Evolutionary conservation across 2,797 vertebrate species (phyloP), one percentile per base, ranked within the genome.

Genomic region (Tapirus indicus): DNA sequence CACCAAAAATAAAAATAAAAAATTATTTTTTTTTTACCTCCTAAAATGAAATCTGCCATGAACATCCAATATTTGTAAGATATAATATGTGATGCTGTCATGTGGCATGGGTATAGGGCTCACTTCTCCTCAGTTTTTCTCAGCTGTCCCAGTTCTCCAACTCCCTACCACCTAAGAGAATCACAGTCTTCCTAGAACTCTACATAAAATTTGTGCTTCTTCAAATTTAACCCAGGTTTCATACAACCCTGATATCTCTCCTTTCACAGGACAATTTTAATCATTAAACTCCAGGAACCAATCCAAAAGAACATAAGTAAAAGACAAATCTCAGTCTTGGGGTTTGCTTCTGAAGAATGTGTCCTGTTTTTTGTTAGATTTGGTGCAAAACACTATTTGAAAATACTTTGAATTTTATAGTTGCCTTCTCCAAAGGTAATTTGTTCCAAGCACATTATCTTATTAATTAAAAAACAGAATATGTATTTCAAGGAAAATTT

Each of bases 401-500:
- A 97, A 95, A 88, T 75, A 90, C 29, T 88, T 88, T 83, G 16
- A 79, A 83, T 91, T 87, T 58, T 89, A 66, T 68, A 87, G 35
- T 62, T 95, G 52, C 56, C 64, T 97, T 88, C 58, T 92, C 58
- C 54, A 93, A 91, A 94, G 38, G 35, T 3, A 93, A 72, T 83
- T 62, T 95, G 9, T 91, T 85, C 83, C 16, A 77, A 95, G 23
- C 6, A 77, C 23, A 79, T 86, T 92, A 94, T 75, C 6, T 35
- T 93, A 71, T 58, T 52, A 96, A 94, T 94, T 96, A 62, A 85
- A 95, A 97, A 92, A 78, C 44, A 0, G 6, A 69, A 66, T 60
- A 66, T 77, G 32, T n/a, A 91, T 95, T 82, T 97, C 82, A 96
- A 49, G 56, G 74, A 62, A 91, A 95, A 87, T 94, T 87, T 95